Evolutionary conservation across 2,113 vertebrate genomes (phyloP).

Genomic region (Phalacrocorax brasilianus): DNA sequence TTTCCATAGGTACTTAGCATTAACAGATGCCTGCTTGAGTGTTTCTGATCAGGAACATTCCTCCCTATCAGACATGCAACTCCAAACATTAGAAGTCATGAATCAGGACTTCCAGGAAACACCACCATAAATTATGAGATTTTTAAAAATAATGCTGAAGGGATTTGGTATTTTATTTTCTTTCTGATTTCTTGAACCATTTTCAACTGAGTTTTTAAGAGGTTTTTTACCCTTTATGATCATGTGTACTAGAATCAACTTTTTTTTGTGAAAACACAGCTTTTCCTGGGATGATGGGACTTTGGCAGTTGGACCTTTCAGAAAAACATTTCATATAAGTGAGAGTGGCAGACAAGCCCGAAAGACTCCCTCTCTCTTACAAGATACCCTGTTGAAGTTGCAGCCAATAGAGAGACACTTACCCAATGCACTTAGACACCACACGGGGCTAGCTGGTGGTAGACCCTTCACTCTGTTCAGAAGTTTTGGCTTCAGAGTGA

Average conservation of each 20-base stretch:
- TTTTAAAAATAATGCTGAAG: neutral
- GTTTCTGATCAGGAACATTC: slow-evolving; percentile 18
- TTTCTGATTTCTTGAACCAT: neutral
- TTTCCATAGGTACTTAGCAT: slow-evolving; percentile 30
- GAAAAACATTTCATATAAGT: neutral
- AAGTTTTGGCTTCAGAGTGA: neutral
- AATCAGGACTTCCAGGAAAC: neutral
- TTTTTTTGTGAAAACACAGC: neutral
- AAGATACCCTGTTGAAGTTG: neutral
- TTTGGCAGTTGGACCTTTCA: neutral
- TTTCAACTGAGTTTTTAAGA: neutral
- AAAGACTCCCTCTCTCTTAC: neutral
- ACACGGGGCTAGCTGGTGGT: neutral
- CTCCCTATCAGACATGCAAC: neutral
- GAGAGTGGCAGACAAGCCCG: neutral
- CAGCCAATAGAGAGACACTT: neutral
- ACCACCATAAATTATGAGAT: neutral
- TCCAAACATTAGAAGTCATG: neutral
- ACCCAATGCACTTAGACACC: neutral
- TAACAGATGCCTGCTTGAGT: neutral
- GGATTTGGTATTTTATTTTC: neutral
- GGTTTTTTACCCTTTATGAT: neutral
- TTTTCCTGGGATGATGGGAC: neutral
- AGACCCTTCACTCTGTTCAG: neutral
- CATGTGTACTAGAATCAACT: neutral